phyloP scores from a whole-genome alignment of 2,797 vertebrate species.

The Clarias fuscus region DNA sequence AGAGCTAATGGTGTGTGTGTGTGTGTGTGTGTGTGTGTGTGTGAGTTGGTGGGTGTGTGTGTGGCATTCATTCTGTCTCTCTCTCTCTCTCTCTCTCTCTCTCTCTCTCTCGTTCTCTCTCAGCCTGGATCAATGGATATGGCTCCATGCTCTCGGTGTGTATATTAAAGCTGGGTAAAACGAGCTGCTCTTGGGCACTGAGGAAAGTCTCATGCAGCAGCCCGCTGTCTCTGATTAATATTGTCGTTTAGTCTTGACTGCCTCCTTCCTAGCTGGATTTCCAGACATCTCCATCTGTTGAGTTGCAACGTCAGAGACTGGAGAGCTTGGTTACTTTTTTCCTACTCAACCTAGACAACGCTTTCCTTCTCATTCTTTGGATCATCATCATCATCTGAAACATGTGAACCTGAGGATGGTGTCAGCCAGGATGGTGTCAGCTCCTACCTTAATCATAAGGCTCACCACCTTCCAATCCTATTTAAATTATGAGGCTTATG shows the following conservation, averaged over 20 bases:
- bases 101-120: conserved; percentile 55
- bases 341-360: neutral
- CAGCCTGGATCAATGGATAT: conserved; percentile 84
- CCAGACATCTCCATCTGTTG: conserved; percentile 19
- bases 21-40: conserved; percentile 20
- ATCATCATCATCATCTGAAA: no score
- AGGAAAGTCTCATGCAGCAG: conserved; percentile 23
- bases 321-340: neutral
- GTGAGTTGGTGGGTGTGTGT: conserved; percentile 28
- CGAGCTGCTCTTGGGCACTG: conserved; percentile 49
- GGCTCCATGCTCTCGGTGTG: conserved; percentile 69
- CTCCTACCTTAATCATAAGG: neutral
- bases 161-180: conserved; percentile 55
- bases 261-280: conserved; percentile 1
- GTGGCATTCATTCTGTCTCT: neutral
- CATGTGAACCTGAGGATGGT: neutral
- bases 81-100: conserved; percentile 17
- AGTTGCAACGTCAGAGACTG: neutral
- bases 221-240: conserved; percentile 42
- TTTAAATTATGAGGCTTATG: neutral
- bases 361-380: no score
- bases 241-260: conserved; percentile 24
- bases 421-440: neutral
- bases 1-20: conserved; percentile 74
- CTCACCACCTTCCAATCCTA: neutral